These are phyloP conservation scores for Nephrocerus scutellatus DNA, from an alignment of 2,888 invertebrate genomes.

Conservation along the genomic window DNA sequence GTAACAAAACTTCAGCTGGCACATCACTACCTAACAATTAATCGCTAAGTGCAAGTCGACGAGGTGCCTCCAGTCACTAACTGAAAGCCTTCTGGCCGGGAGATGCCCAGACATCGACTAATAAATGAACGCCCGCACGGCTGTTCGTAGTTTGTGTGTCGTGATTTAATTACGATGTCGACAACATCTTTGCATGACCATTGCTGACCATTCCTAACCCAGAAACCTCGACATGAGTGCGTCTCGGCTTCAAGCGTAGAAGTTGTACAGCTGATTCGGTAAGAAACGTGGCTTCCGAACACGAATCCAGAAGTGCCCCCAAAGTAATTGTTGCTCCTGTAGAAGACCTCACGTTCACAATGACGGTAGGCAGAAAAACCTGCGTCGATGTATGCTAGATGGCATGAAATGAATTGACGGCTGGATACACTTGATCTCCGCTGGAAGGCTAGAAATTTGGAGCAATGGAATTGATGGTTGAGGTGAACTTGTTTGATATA, in stretches of 20 bases:
- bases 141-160: slow-evolving; percentile 4
- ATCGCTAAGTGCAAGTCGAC: slow-evolving; percentile 4
- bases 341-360: too few relatives aligned
- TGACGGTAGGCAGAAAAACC: too few relatives aligned
- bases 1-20: slow-evolving; percentile 1
- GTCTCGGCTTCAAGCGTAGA: neutral
- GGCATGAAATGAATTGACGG: too few relatives aligned
- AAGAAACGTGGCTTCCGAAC: too few relatives aligned
- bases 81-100: slow-evolving; percentile 3
- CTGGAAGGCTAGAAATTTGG: too few relatives aligned
- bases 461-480: too few relatives aligned
- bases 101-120: slow-evolving; percentile 10
- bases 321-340: too few relatives aligned
- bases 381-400: too few relatives aligned
- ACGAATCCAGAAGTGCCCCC: slow-evolving; percentile 6
- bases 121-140: slow-evolving; percentile 7
- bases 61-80: slow-evolving; percentile 4
- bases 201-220: slow-evolving; percentile 11
- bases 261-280: slow-evolving; percentile 5
- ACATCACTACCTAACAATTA: neutral
- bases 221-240: slow-evolving; percentile 6
- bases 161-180: slow-evolving; percentile 1
- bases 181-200: slow-evolving; percentile 1
- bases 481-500: too few relatives aligned
- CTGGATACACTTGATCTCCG: too few relatives aligned